Evolutionary conservation across 1,140 invertebrate species (phyloP), one percentile per base, ranked within the genome.

Genomic region (Lutraria rhynchaena): DNA sequence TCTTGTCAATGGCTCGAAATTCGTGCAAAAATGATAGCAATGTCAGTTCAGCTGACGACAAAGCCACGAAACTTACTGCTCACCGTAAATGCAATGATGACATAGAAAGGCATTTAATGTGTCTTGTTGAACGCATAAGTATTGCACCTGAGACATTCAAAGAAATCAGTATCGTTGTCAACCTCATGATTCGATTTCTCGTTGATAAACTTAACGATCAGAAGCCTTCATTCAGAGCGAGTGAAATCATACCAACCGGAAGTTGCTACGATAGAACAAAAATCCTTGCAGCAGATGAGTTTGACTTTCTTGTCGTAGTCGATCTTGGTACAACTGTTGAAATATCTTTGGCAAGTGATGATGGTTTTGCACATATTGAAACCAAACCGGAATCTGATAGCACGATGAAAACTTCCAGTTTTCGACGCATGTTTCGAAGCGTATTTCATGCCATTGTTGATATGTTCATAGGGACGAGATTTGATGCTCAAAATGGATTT

Each of bases 271-370:
- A 65, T 13, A 37, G 61, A 1, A 65, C 61, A 3, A 65, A 65
- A 46, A 44, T 65, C 41, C 3, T 46, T 0, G 4, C 37, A 44
- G 35, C 61, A 15, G 37, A 65, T 65, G 61, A 65, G 19, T 65
- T 65, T 65, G 61, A 65, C 19, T 65, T 46, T 65, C 19, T 65
- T 17, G 37, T 29, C 15, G 61, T 46, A 27, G 22, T 65, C 7
- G 61, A 46, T 46, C n/a, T 24, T 19, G 17, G 19, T 3, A 29
- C 22, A 22, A 35, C 19, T 22, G 3, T 46, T 15, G 2, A 24
- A 7, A 24, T 44, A 24, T 27, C 3, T 1, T 44, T 35, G 33
- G 3, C 13, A 35, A 1, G 17, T 4, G n/a, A 15, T 65, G 58
- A 19, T 3, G 58, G 58, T 1, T 61, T 35, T 61, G 58, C 58